phyloP scores from a whole-genome alignment of 1,140 invertebrate genomes.

The Zelostemma sp. region DNA sequence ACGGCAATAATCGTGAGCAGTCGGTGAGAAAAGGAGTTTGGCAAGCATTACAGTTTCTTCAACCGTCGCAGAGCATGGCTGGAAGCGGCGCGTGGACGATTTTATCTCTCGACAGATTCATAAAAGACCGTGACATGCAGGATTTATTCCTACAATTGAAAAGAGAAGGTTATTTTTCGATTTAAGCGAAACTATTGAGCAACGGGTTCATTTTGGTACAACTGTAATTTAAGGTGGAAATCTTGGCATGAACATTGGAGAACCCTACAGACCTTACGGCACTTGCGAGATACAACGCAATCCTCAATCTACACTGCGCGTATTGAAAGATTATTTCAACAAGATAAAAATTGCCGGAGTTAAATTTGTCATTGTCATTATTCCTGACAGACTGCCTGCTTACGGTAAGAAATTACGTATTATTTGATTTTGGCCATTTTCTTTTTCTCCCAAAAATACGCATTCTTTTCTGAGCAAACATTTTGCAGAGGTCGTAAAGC shows the following conservation, averaged over 20 bases:
- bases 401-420: slow-evolving; percentile 67
- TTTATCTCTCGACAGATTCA: slow-evolving; percentile 53
- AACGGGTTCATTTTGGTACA: background rate
- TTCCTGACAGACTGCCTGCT: slow-evolving; percentile 59
- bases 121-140: slow-evolving; percentile 31
- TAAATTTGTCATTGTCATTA: slow-evolving; percentile 72
- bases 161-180: slow-evolving; percentile 1
- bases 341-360: slow-evolving; percentile 37
- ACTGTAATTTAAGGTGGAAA: slow-evolving; percentile 3
- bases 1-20: slow-evolving; percentile 48
- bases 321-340: slow-evolving; percentile 35
- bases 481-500: slow-evolving; percentile 77
- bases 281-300: background rate
- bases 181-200: background rate
- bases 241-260: slow-evolving; percentile 46
- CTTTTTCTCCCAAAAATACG: no score
- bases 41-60: slow-evolving; percentile 60
- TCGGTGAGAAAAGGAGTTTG: slow-evolving; percentile 66
- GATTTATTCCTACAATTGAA: slow-evolving; percentile 18
- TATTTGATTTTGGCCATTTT: background rate
- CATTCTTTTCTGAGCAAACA: no score
- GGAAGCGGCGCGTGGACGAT: slow-evolving; percentile 63
- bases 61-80: slow-evolving; percentile 27
- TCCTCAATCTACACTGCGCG: background rate
- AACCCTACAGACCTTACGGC: slow-evolving; percentile 38